phyloP scores from a whole-genome alignment of 2,797 vertebrate genomes.

The Arvicola amphibius region DNA sequence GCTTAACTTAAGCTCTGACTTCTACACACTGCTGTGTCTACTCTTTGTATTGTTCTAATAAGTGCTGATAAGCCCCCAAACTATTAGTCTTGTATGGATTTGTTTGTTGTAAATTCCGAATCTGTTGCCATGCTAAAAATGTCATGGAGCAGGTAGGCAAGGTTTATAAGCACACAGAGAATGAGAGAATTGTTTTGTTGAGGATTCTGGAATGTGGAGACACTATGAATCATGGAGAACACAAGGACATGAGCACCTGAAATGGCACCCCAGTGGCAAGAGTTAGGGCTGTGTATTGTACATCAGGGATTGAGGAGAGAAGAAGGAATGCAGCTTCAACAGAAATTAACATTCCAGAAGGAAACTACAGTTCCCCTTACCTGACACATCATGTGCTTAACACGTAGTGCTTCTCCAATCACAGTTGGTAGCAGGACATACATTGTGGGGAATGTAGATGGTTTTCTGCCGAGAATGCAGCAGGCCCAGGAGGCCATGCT shows the following conservation, averaged over 20 bases:
- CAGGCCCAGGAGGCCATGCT: constrained; percentile 1
- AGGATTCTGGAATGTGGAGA: background rate
- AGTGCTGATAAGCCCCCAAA: background rate
- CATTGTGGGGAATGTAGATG: constrained; percentile 35
- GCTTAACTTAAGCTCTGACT: background rate
- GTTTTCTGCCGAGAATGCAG: constrained; percentile 55
- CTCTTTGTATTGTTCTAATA: background rate
- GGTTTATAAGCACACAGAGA: background rate
- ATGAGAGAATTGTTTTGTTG: background rate
- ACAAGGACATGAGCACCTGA: background rate
- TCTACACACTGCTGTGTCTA: background rate
- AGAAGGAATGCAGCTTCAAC: background rate
- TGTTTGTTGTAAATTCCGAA: background rate
- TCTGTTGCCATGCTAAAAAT: background rate
- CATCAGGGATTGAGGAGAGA: background rate
- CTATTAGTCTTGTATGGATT: background rate
- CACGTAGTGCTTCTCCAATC: constrained; percentile 56
- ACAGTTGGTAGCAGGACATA: constrained; percentile 50
- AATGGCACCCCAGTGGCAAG: background rate
- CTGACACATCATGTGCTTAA: constrained; percentile 42
- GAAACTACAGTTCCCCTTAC: constrained; percentile 25
- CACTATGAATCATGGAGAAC: background rate
- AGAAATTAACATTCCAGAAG: background rate
- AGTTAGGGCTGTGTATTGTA: background rate
- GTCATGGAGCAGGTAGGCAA: background rate